Percentiles rank a stretch among this genome's conserved stretches.
phyloP scores from a whole-genome alignment of 2,888 invertebrate species.

The Drosophila pullipes region DNA sequence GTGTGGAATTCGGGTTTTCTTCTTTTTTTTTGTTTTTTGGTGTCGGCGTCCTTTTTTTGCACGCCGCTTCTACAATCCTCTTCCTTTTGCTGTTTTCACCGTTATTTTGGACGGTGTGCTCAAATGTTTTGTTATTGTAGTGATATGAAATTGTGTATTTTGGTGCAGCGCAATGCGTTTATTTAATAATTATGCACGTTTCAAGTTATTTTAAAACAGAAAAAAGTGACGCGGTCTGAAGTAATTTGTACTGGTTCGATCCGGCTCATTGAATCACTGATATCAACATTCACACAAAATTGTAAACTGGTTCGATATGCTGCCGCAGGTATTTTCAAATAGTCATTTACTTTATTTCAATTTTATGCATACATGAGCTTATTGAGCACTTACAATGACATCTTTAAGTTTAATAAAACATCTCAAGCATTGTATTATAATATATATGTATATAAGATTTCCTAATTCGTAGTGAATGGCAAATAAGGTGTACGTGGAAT shows the following conservation, averaged over 20 bases:
- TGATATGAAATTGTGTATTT: background rate
- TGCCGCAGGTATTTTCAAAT: background rate
- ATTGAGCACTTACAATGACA: background rate
- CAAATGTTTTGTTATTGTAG: background rate
- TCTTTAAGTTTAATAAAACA: background rate
- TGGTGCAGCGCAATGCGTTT: background rate
- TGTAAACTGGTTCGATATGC: background rate
- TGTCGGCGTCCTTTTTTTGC: constrained; percentile 41
- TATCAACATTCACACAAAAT: constrained; percentile 7
- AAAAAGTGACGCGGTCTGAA: constrained; percentile 67
- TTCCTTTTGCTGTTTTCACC: background rate
- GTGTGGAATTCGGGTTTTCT: constrained; percentile 21
- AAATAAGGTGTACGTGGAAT: background rate
- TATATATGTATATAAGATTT: background rate
- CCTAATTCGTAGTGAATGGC: constrained; percentile 3
- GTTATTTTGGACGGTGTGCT: background rate
- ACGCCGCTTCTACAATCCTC: constrained; percentile 12
- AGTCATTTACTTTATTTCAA: background rate
- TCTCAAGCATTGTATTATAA: background rate
- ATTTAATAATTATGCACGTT: constrained; percentile 24
- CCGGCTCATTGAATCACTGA: constrained; percentile 8
- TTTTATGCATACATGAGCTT: background rate
- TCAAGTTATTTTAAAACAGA: constrained; percentile 53
- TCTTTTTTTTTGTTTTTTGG: constrained; percentile 14
- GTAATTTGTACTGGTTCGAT: constrained; percentile 34